Evolutionary conservation across 2,888 invertebrate genomes (phyloP).

Genomic region (Zhengitettix transpicula): DNA sequence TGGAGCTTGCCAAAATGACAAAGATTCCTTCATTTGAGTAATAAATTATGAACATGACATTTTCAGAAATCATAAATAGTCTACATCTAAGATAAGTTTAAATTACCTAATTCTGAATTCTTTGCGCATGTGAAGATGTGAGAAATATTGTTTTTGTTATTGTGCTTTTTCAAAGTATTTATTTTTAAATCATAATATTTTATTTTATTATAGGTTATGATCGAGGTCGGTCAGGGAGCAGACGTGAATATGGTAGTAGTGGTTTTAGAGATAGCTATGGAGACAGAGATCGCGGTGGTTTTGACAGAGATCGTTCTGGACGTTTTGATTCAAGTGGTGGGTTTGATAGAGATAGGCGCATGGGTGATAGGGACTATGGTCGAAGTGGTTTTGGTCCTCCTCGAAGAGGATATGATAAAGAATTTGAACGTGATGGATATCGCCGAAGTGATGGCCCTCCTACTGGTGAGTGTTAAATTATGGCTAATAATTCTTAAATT

Average conservation of each 20-base stretch:
- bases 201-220: neutral
- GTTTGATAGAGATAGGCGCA: slow-evolving; percentile 14
- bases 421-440: slow-evolving; percentile 16
- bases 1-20: no score
- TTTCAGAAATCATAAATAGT: no score
- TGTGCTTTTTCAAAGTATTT: no score
- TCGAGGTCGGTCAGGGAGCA: neutral
- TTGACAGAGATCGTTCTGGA: slow-evolving; percentile 17
- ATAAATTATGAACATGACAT: no score
- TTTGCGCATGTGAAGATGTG: no score
- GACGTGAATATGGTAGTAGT: slow-evolving; percentile 21
- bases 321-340: slow-evolving; percentile 12
- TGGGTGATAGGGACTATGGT: slow-evolving; percentile 14
- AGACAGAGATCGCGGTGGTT: slow-evolving; percentile 19
- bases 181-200: no score
- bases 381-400: slow-evolving; percentile 8
- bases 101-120: no score
- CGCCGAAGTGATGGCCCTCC: slow-evolving; percentile 16
- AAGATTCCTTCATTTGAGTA: no score
- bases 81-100: no score
- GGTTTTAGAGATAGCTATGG: slow-evolving; percentile 21
- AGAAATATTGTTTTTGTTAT: no score
- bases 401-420: slow-evolving; percentile 14
- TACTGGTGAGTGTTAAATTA: slow-evolving; percentile 14
- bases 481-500: neutral